phyloP scores from a whole-genome alignment of 2,797 vertebrate species.

The Euphonia xanthogaster region DNA sequence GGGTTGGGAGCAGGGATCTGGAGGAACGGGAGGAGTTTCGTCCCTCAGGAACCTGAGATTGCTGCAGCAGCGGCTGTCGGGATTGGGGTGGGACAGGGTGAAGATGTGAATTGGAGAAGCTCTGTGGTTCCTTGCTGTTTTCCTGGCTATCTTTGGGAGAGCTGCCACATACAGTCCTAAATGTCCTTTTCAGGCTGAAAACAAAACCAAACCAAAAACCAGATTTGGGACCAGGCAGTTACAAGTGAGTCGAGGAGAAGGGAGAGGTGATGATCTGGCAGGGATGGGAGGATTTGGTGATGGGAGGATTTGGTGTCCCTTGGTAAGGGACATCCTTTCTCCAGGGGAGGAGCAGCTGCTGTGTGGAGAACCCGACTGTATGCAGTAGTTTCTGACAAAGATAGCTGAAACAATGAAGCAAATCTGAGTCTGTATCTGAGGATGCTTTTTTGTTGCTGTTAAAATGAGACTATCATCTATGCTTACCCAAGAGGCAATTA shows the following conservation, averaged over 20 bases:
- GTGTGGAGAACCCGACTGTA: slow-evolving; percentile 23
- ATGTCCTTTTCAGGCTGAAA: not conserved
- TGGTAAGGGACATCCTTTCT: not conserved
- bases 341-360: not conserved
- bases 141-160: slow-evolving; percentile 56
- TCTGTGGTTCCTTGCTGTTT: slow-evolving; percentile 47
- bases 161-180: slow-evolving; percentile 11
- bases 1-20: not conserved
- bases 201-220: not conserved
- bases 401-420: slow-evolving; percentile 48
- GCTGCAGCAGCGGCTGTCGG: not conserved
- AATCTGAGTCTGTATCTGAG: slow-evolving; percentile 71
- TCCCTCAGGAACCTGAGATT: not conserved
- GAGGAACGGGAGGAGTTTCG: not conserved
- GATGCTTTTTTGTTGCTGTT: slow-evolving; percentile 69
- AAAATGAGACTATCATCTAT: slow-evolving; percentile 77
- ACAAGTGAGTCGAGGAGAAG: not conserved
- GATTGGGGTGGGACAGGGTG: not conserved
- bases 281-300: not conserved
- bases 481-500: slow-evolving; percentile 76
- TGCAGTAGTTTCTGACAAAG: slow-evolving; percentile 63
- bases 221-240: slow-evolving; percentile 33
- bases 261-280: not conserved
- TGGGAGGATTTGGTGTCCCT: too few relatives aligned
- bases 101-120: not conserved